These are phyloP conservation scores for Saguinus imperator DNA, from an alignment of 2,113 vertebrate genomes.

Conservation along the genomic window DNA sequence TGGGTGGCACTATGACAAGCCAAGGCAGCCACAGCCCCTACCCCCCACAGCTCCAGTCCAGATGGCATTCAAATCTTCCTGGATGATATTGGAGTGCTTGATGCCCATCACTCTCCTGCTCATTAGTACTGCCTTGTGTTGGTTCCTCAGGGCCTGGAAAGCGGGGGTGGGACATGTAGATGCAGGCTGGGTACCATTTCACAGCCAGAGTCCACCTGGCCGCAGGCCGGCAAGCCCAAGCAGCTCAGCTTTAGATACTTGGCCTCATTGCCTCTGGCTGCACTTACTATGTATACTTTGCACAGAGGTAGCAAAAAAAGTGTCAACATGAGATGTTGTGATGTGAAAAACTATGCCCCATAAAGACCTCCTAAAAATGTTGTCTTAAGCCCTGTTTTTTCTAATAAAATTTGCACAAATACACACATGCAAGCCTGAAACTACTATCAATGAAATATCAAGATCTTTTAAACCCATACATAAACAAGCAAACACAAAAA, in stretches of 20 bases:
- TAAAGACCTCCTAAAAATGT: not conserved
- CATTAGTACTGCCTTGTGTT: constrained; percentile 99
- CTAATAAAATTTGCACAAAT: not conserved
- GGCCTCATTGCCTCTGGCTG: not conserved
- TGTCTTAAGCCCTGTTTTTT: not conserved
- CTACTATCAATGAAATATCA: not conserved
- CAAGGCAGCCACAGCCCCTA: accelerated
- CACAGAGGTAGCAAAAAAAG: not conserved
- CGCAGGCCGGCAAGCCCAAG: not conserved
- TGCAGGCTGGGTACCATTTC: not conserved
- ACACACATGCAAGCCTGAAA: not conserved
- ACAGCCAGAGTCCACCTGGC: not conserved
- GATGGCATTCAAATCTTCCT: constrained; percentile 94
- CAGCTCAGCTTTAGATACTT: not conserved
- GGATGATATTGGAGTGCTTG: constrained; percentile 97
- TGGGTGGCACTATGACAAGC: not conserved
- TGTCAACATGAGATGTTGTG: not conserved
- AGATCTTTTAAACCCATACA: too few species aligned
- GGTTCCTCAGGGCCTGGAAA: constrained; percentile 95
- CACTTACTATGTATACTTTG: not conserved
- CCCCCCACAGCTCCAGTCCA: accelerated
- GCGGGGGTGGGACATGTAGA: not conserved
- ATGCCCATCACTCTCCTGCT: constrained; percentile 96
- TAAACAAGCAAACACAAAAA: too few species aligned
- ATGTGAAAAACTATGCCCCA: not conserved